These are phyloP conservation scores for Bombus balteatus DNA, from an alignment of 1,140 invertebrate species.

Conservation along the genomic window DNA sequence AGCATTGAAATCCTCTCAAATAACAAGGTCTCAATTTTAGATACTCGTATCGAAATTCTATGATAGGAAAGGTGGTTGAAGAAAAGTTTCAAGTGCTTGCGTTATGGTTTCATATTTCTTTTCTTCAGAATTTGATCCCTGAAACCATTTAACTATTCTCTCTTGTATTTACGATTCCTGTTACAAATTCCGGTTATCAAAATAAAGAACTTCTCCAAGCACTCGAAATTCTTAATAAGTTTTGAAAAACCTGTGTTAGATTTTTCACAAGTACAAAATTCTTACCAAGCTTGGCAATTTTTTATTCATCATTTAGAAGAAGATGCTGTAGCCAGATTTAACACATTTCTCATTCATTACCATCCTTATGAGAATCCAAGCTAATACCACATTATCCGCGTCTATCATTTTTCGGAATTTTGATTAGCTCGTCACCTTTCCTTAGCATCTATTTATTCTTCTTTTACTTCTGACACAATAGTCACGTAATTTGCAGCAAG, in stretches of 20 bases:
- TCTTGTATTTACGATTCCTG: background rate
- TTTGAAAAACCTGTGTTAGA: too few species aligned
- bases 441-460: background rate
- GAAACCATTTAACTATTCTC: background rate
- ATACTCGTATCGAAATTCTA: background rate
- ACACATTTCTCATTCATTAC: background rate
- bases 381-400: background rate
- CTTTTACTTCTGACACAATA: background rate
- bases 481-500: background rate
- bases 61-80: too few species aligned
- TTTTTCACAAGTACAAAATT: background rate
- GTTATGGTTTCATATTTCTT: too few species aligned
- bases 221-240: background rate
- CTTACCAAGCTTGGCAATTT: background rate
- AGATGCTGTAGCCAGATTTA: background rate
- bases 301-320: background rate
- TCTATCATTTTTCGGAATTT: background rate
- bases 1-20: background rate
- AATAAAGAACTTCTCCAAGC: too few species aligned
- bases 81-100: too few species aligned
- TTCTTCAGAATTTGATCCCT: background rate
- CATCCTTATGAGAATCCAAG: too few species aligned
- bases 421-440: background rate
- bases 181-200: background rate
- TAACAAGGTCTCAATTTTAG: background rate